Evolutionary conservation across 64 coral and sea anemone genomes (phyloP), one percentile per base, ranked within the genome.

Genomic region (Cladopsammia gracilis): DNA sequence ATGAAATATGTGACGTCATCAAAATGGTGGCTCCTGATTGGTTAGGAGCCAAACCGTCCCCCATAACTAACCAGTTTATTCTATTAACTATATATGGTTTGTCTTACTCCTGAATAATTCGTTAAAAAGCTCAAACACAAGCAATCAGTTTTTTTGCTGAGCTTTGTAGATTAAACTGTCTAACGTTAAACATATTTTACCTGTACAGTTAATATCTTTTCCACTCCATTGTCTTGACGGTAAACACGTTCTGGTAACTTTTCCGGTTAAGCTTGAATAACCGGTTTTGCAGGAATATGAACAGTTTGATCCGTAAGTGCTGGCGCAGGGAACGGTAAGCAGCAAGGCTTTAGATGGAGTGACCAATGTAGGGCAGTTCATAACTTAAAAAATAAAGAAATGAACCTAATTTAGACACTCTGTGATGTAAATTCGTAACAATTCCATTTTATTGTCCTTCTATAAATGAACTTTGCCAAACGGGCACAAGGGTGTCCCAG

Each of bases 361-460:
- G 16, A 22, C 44, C 62, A 90, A 57, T 18, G n/a, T 60, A 16
- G 48, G 25, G 48, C 88, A 90, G 24, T 10, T 80, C 12, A 80
- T 22, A 4, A 19, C 88, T 90, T 13, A 56, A 56, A 1, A 12
- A n/a, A 56, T 10, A 6, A 56, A 5, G 2, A 10, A 10, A 6
- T 12, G 5, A 34, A 12, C 12, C 6, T 56, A 56, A 10, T 56
- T 0, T 10, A 3, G 53, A 56, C 53, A 56, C 53, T 1, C 6
- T 7, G 52, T 6, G 12, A 56, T 56, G 7, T 56, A 10, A 10
- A 56, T 54, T 12, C 3, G 53, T 6, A 4, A 7, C 53, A 56
- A 56, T 7, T 1, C 53, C 53, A 56, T 1, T 7, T 6, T 56
- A 56, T 56, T 5, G 5, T 56, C 53, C 1, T 56, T 56, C 53